Conservation (phyloP, 2,113 vertebrate species). For the Agapornis roseicollis region DNA sequence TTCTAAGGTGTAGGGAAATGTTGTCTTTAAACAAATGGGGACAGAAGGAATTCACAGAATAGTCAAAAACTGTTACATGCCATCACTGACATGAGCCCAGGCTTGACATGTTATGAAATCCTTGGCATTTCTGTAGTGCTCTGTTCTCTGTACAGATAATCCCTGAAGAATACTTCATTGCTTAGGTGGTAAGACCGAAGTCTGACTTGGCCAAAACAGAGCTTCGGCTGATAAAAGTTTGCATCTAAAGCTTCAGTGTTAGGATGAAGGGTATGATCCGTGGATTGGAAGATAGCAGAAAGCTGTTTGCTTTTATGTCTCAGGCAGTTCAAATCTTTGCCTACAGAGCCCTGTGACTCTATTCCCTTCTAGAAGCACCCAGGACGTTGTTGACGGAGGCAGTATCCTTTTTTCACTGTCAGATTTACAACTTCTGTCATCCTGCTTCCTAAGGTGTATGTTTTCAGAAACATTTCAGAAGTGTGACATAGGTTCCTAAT, state of each 20-base stretch:
- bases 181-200: neutral
- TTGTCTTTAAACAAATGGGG: neutral
- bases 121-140: neutral
- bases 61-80: neutral
- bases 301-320: neutral
- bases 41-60: neutral
- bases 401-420: neutral
- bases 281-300: neutral
- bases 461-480: neutral
- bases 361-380: neutral
- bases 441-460: neutral
- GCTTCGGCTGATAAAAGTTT: neutral
- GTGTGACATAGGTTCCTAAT: neutral
- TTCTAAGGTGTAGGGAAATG: neutral
- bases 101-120: neutral
- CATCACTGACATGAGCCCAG: neutral
- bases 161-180: neutral
- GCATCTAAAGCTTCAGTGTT: neutral
- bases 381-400: neutral
- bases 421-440: neutral
- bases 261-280: neutral
- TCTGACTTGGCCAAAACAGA: neutral
- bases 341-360: neutral
- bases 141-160: neutral
- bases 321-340: neutral